phyloP scores from a whole-genome alignment of 1,140 invertebrate species.

The Campoletis sonorensis region DNA sequence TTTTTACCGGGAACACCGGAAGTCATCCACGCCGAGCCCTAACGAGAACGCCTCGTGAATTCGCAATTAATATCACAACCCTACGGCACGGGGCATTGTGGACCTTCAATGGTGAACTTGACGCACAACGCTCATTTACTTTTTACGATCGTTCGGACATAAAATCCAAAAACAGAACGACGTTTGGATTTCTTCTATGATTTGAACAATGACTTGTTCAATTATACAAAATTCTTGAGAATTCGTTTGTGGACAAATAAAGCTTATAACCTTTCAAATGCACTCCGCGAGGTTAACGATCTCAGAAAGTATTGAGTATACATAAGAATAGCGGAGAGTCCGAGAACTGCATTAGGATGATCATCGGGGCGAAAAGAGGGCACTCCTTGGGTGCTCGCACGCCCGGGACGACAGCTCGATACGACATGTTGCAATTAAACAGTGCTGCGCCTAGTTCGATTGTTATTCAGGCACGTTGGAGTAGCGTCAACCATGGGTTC shows the following conservation, averaged over 20 bases:
- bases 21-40: conserved; percentile 46
- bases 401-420: conserved; percentile 2
- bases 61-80: conserved; percentile 31
- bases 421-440: conserved; percentile 56
- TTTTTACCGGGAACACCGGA: conserved; percentile 37
- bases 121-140: background rate
- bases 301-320: conserved; percentile 6
- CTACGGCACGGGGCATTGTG: background rate
- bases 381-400: conserved; percentile 31
- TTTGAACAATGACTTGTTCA: background rate
- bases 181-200: background rate
- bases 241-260: background rate
- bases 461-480: conserved; percentile 36
- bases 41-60: conserved; percentile 20
- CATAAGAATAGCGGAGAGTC: conserved; percentile 10
- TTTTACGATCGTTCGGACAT: background rate
- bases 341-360: conserved; percentile 49
- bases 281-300: conserved; percentile 2
- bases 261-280: background rate
- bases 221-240: background rate
- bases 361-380: conserved; percentile 50
- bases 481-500: background rate
- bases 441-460: conserved; percentile 61
- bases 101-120: background rate
- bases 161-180: background rate